Conservation (phyloP, 35 echinoderm and acorn worm genomes). For the Diadema setosum region DNA sequence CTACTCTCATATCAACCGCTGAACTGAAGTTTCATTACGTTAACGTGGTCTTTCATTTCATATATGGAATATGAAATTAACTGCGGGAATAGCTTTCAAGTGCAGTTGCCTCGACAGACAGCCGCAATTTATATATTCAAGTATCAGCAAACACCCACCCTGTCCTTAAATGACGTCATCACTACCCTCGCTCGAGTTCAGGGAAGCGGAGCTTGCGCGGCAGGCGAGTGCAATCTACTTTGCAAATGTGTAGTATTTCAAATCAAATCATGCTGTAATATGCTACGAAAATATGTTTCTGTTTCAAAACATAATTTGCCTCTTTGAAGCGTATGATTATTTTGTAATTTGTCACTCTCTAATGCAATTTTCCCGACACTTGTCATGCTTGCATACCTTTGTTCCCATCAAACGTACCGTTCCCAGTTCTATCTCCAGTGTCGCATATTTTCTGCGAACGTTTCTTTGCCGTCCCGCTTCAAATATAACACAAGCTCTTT, state of each 20-base stretch:
- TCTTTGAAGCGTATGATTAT: constrained; percentile 23
- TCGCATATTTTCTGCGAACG: no score
- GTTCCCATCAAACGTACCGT: neutral
- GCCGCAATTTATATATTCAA: no score
- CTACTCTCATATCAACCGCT: no score
- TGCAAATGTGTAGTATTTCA: constrained; percentile 14
- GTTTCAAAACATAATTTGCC: constrained; percentile 28
- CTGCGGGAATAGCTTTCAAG: no score
- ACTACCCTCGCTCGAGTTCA: neutral
- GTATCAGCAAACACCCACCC: neutral
- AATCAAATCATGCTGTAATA: constrained; percentile 18
- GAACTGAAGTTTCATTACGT: no score
- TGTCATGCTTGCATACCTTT: neutral
- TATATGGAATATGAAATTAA: no score
- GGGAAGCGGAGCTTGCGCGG: neutral
- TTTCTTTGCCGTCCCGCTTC: no score
- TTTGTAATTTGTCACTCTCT: constrained; percentile 22
- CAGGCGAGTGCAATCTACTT: constrained; percentile 3
- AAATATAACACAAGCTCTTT: no score
- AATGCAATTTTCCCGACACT: neutral
- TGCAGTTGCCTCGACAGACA: no score
- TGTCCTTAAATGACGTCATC: neutral
- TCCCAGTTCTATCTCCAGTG: no score
- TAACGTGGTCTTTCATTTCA: no score
- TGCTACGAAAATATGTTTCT: constrained; percentile 23